Evolutionary conservation across 1,140 invertebrate species (phyloP).

Genomic region (Callitettix versicolor): DNA sequence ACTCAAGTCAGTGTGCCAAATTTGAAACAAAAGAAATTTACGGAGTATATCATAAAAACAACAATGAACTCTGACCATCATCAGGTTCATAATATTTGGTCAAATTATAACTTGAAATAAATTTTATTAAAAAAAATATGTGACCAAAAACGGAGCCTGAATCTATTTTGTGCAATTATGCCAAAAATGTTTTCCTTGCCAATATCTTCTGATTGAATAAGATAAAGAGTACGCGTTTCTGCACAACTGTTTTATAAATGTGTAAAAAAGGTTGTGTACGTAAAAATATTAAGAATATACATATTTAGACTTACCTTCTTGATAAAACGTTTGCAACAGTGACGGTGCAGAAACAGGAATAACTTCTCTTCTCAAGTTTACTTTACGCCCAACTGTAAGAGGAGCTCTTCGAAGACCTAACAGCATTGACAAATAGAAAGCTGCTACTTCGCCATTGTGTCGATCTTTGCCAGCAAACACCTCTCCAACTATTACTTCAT

Average conservation of each 20-base stretch:
- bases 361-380: conserved; percentile 66
- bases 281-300: not conserved
- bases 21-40: too few species aligned
- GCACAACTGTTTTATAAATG: not conserved
- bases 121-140: too few species aligned
- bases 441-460: conserved; percentile 88
- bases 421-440: conserved; percentile 78
- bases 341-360: conserved; percentile 52
- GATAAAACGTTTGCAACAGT: conserved; percentile 48
- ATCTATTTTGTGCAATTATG: too few species aligned
- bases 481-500: conserved; percentile 60
- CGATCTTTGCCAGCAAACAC: conserved; percentile 84
- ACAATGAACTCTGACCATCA: too few species aligned
- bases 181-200: too few species aligned
- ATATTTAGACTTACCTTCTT: conserved; percentile 26
- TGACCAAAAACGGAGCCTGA: too few species aligned
- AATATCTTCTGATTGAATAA: too few species aligned
- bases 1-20: too few species aligned
- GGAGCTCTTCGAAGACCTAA: conserved; percentile 69
- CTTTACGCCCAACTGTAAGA: conserved; percentile 60
- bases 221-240: not conserved
- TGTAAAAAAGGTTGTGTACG: not conserved
- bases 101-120: too few species aligned
- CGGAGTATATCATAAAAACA: too few species aligned
- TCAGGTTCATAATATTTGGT: too few species aligned